Percentiles rank a stretch among this genome's conserved stretches.
These are phyloP conservation scores for Aldabrachelys gigantea DNA, from an alignment of 2,113 vertebrate genomes.

Conservation along the genomic window DNA sequence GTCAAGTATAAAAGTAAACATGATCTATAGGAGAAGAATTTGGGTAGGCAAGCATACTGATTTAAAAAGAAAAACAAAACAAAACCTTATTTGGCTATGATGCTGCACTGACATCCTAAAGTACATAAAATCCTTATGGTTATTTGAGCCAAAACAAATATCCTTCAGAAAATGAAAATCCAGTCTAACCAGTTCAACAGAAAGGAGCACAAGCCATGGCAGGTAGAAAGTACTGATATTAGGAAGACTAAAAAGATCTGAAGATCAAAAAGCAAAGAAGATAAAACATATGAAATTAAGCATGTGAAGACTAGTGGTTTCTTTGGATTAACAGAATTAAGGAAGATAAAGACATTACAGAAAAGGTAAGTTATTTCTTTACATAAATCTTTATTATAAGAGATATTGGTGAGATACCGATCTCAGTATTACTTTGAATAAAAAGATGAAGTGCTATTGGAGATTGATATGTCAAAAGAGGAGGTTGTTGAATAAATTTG, in stretches of 20 bases:
- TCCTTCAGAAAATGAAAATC: not conserved
- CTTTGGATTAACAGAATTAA: not conserved
- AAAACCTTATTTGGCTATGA: not conserved
- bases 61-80: not conserved
- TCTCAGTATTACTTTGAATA: not conserved
- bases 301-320: not conserved
- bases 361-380: not conserved
- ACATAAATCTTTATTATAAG: not conserved
- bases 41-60: not conserved
- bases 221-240: not conserved
- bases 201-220: not conserved
- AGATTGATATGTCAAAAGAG: not conserved
- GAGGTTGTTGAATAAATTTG: rapidly evolving
- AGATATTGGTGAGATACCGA: not conserved
- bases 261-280: not conserved
- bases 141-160: not conserved
- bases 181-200: not conserved
- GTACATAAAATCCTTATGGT: not conserved
- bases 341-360: not conserved
- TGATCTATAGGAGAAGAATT: not conserved
- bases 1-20: not conserved
- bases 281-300: not conserved
- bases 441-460: not conserved
- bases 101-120: rapidly evolving
- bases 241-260: not conserved